Base-by-base conservation (phyloP, 2,888 invertebrate species). In the Onchidella celtica region DNA sequence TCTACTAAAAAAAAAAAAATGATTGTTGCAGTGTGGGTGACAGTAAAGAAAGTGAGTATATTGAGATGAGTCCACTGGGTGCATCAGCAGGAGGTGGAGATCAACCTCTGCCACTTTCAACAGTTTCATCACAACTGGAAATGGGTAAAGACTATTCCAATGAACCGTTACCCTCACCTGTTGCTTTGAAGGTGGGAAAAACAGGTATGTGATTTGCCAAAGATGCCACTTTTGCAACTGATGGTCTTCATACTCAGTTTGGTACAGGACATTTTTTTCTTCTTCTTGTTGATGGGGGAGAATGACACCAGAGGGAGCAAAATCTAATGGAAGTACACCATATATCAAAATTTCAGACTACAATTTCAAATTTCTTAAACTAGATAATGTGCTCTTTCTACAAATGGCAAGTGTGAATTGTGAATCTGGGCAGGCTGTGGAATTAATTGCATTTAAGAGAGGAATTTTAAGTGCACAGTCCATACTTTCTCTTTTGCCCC, bases 101-200 rank as follows among this genome's bases (percentile, higher is more conserved):
- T 24, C 59, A 76, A 9, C 68, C 63, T 3, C 0, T 38, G 29
- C 79, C 79, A 1, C 29, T 79, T 27, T 73, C 73, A 34, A 79
- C 79, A 34, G 79, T 79, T 0, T 79, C 79, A 1, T 79, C 79
- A 21, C 75, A 81, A 27, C 57, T 76, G 3, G 81, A 81, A 27
- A 69, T 74, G 70, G 81, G 75, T 9, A 81, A 75, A 27, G 81
- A 76, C 47, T 70, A 81, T 29, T 74, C 75, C 1, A 75, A 81
- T 65, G 81, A 72, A 32, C 76, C 81, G 9, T 61, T 81, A 0
- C 81, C 81, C 27, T 76, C 81, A 6, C 70, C 75, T 63, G 59
- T 70, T 17, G 70, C 61, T 27, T 70, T 57, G 27, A 76, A 70
- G 34, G 17, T 59, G 27, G 57, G 57, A 9, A 76, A 76, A 76